Percentiles rank a stretch among this genome's conserved stretches.
Evolutionary conservation across 2,797 vertebrate genomes (phyloP).

Genomic region (Onychomys arenicola): DNA sequence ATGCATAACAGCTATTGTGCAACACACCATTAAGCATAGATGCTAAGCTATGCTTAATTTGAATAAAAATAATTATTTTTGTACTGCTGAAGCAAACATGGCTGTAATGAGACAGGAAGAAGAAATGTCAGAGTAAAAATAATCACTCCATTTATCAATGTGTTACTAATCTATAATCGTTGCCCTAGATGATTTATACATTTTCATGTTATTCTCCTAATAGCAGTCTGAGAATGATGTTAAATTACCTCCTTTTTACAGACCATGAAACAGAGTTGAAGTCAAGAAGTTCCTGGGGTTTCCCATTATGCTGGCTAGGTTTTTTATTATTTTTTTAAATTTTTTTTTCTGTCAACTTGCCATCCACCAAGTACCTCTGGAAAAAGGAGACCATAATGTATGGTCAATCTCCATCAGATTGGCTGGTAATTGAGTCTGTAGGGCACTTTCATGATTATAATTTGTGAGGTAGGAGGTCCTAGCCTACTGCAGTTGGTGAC

Average conservation of each 20-base stretch:
- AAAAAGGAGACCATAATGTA: not conserved
- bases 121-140: constrained; percentile 56
- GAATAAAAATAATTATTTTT: constrained; percentile 80
- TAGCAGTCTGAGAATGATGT: constrained; percentile 22
- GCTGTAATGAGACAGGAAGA: constrained; percentile 51
- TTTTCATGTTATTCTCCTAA: constrained; percentile 8
- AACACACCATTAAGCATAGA: constrained; percentile 79
- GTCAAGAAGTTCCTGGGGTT: not conserved
- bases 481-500: not conserved
- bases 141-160: constrained; percentile 40
- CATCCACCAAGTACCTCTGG: not conserved
- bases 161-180: constrained; percentile 31
- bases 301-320: not conserved
- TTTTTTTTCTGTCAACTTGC: not conserved
- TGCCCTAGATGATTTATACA: not conserved
- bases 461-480: not conserved
- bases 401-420: no score
- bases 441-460: not conserved
- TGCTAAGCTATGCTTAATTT: constrained; percentile 65
- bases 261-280: not conserved
- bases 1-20: constrained; percentile 78
- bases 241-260: not conserved
- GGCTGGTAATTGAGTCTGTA: not conserved
- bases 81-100: constrained; percentile 65
- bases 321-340: not conserved